phyloP scores from a whole-genome alignment of 2,113 vertebrate genomes.

The Pelecanus crispus region DNA sequence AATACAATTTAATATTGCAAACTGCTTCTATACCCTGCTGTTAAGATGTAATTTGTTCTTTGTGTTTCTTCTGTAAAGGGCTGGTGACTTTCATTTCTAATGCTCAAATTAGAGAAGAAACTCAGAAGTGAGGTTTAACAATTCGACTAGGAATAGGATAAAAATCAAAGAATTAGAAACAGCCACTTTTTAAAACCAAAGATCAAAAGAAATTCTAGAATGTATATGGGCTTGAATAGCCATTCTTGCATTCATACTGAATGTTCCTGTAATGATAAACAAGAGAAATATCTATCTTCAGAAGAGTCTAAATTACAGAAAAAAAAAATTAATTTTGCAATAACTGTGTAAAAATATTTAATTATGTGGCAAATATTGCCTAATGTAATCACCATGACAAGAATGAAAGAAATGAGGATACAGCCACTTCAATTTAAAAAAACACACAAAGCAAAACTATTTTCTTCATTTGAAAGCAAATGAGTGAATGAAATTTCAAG shows the following conservation, averaged over 20 bases:
- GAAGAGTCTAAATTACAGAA: not conserved
- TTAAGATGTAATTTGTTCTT: not conserved
- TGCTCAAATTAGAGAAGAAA: not conserved
- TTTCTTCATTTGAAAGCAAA: not conserved
- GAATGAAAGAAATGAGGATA: not conserved
- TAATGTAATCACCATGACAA: not conserved
- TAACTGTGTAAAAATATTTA: not conserved
- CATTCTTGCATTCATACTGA: not conserved
- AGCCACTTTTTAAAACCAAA: not conserved
- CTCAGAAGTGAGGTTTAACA: not conserved
- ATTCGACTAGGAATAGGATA: not conserved
- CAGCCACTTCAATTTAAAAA: not conserved
- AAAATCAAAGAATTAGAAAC: not conserved
- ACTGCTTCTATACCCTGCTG: not conserved
- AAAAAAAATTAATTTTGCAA: not conserved
- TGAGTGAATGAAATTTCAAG: not conserved
- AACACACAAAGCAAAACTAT: not conserved
- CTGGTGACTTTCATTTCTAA: not conserved
- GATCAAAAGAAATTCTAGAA: not conserved
- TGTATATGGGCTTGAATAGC: not conserved
- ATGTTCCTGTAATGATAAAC: not conserved
- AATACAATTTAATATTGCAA: not conserved
- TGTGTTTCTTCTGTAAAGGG: not conserved
- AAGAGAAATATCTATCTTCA: not conserved
- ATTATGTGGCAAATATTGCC: not conserved